These are phyloP conservation scores for Psilopogon haemacephalus DNA, from an alignment of 2,113 vertebrate species.

Conservation along the genomic window DNA sequence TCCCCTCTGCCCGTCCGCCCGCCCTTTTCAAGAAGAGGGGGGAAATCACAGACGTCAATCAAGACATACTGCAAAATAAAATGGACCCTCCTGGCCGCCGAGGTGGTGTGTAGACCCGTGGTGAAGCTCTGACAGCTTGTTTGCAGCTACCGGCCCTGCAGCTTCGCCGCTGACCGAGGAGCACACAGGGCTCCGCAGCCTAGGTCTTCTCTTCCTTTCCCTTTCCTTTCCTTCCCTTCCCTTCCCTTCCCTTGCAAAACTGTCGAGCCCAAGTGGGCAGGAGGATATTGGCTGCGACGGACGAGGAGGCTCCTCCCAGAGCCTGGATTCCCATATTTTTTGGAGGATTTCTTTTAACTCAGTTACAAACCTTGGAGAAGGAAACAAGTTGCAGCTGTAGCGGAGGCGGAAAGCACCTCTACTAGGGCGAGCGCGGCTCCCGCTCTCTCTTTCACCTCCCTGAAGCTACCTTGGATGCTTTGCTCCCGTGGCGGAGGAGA, in stretches of 20 bases:
- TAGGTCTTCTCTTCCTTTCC: not conserved
- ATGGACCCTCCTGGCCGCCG: slow-evolving; percentile 65
- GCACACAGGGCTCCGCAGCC: not conserved
- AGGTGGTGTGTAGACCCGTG: not conserved
- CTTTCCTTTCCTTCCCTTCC: not conserved
- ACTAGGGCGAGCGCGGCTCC: not conserved
- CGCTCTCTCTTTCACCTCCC: not conserved
- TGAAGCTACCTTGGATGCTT: slow-evolving; percentile 15
- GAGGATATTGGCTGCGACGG: slow-evolving; percentile 74
- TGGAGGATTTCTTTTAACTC: slow-evolving; percentile 78
- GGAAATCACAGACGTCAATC: slow-evolving; percentile 56
- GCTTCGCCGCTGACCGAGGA: slow-evolving; percentile 38
- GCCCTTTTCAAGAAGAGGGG: not conserved
- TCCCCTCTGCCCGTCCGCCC: not conserved
- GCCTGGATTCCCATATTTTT: slow-evolving; percentile 75
- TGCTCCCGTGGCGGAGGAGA: not conserved
- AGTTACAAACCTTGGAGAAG: slow-evolving; percentile 53
- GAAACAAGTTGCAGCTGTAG: slow-evolving; percentile 62
- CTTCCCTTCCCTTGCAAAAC: slow-evolving; percentile 31
- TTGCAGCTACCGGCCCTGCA: not conserved
- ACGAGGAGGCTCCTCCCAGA: slow-evolving; percentile 79
- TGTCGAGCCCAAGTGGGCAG: slow-evolving; percentile 66
- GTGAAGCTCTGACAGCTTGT: not conserved
- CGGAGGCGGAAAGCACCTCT: not conserved
- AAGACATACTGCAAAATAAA: slow-evolving; percentile 69